Evolutionary conservation across 92 coral and sea anemone species (phyloP), one percentile per base, ranked within the genome.

Genomic region (Micromussa lordhowensis): DNA sequence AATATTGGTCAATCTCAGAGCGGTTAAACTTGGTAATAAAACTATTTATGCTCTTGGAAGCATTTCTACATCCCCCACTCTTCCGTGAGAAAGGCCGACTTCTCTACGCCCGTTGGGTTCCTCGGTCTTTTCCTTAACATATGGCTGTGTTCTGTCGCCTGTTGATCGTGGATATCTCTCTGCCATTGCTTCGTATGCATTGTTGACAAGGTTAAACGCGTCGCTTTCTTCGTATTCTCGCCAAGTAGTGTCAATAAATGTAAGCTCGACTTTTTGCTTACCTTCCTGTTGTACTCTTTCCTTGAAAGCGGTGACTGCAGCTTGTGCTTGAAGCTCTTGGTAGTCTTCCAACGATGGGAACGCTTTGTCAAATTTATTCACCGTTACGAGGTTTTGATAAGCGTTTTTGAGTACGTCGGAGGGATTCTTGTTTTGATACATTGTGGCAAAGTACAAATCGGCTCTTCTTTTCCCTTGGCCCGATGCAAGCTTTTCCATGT

Each of bases 121-220:
- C 4, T n/a, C 81, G n/a, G 40, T 68, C 83, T 64, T 77, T 28
- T 86, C 89, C 36, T 86, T 86, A 3, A 86, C 77, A 54, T 90
- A 95, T 2, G 98, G 98, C 82, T 93, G 90, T 24, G 92, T 93
- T 59, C 96, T 89, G 86, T 95, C 96, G 26, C 98, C 98, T 22
- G 98, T 95, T 51, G 94, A 91, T 31, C 98, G 87, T 7, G 98
- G 98, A 82, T 95, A 95, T 19, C 95, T 82, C 13, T 95, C 98
- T 6, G 85, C 91, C 83, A 95, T 87, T 3, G 94, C 92, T 17
- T 94, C 96, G 34, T 87, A 91, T 17, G 87, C 98, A 30, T 85
- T 85, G 49, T 80, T 87, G 17, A 95, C 96, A 79, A 93, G 51
- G 0, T 29, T 17, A 26, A 93, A 91, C 2, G 92, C 90, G 44